These are phyloP conservation scores for Eupsilia transversa DNA, from an alignment of 2,888 invertebrate genomes.

Conservation along the genomic window DNA sequence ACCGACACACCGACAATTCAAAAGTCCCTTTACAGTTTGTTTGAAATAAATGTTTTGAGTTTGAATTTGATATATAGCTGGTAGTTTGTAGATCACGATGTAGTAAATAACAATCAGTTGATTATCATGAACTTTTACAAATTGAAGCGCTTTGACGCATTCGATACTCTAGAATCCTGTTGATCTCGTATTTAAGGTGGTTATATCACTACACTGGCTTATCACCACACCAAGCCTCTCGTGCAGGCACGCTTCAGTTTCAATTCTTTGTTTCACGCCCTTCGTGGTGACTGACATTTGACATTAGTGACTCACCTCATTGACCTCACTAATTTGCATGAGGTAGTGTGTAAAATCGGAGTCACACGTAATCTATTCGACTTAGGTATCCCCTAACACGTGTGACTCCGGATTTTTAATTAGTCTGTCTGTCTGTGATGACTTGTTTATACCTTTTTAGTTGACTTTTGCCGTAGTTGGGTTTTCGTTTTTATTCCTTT, in stretches of 20 bases:
- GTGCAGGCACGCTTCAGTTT: not conserved
- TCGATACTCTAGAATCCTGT: not conserved
- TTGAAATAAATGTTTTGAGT: too few relatives aligned
- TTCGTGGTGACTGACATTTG: not conserved
- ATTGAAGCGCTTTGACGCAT: not conserved
- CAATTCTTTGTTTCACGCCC: not conserved
- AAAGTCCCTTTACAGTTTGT: too few relatives aligned
- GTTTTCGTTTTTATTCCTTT: too few relatives aligned
- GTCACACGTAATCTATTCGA: too few relatives aligned
- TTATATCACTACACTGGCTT: not conserved
- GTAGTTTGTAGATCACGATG: not conserved
- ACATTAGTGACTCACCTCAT: not conserved
- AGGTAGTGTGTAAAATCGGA: too few relatives aligned
- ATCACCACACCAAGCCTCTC: not conserved
- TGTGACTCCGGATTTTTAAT: too few relatives aligned
- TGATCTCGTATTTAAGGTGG: not conserved
- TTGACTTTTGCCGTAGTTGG: too few relatives aligned
- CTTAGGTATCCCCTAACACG: too few relatives aligned
- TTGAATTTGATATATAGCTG: too few relatives aligned
- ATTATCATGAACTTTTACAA: conserved; percentile 6
- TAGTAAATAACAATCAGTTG: not conserved
- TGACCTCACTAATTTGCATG: not conserved
- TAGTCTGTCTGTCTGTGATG: too few relatives aligned
- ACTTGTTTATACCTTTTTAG: too few relatives aligned
- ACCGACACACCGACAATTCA: too few relatives aligned